Evolutionary conservation across 1,140 invertebrate species (phyloP), one percentile per base, ranked within the genome.

Genomic region (Drosophila bocqueti): DNA sequence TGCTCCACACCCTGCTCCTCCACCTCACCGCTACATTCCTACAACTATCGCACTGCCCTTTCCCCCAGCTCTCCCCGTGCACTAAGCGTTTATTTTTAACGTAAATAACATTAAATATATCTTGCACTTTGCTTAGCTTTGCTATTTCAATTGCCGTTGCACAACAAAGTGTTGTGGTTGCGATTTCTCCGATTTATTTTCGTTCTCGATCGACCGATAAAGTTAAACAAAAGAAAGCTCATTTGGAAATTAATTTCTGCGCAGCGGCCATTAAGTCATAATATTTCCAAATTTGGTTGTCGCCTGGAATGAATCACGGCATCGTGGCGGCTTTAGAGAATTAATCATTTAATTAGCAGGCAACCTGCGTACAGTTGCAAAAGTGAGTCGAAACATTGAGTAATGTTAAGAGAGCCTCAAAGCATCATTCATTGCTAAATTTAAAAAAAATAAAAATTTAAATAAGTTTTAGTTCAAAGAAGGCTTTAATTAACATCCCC

Each of bases 21-120:
- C 50, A 13, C 34, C 43, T 11, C 36, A 31, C 40, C 61, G 54
- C 26, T n/a, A 2, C 8, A 49, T 46, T 34, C 38, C 49, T 16
- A n/a, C 21, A 26, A 26, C 54, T 38, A 55, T n/a, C 4, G 9
- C 31, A 10, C 18, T 21, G 24, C 36, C 11, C 18, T 47, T 38
- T 24, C 3, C 5, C 40, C 42, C 34, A 16, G 38, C 29, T 29
- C 34, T n/a, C 57, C 57, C 43, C 45, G 29, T 36, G 18, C 52
- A 21, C 49, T 50, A 49, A 40, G 42, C 61, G 76, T 76, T 81
- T 79, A 87, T 84, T 87, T 87, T 84, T 73, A 90, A 76, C 57
- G 76, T 42, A 72, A 68, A 79, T 79, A 69, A 73, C 85, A 89
- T 89, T 84, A 72, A 78, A 89, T 81, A 83, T 81, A 78, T 55